Percentiles rank a stretch among this genome's conserved stretches.
phyloP scores from a whole-genome alignment of 2,797 vertebrate genomes.

The Tangara arthus region DNA sequence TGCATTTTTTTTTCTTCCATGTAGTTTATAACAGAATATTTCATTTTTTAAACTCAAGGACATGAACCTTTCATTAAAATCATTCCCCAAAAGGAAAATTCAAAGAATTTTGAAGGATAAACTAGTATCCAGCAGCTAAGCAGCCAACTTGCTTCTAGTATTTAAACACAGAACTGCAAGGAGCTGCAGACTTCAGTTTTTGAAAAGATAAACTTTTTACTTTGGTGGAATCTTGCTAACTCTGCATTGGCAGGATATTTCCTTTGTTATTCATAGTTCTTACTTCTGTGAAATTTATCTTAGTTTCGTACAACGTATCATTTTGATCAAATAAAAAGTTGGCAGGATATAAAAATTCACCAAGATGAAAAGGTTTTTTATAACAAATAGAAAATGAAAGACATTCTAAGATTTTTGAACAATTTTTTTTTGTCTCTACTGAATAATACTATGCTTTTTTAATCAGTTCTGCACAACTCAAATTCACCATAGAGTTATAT shows the following conservation, averaged over 20 bases:
- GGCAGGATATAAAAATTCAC: background rate
- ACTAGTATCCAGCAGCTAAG: background rate
- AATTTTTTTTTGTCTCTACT: background rate
- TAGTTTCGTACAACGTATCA: background rate
- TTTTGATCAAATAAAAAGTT: conserved; percentile 31
- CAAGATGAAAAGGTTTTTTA: conserved; percentile 5
- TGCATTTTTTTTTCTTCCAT: background rate
- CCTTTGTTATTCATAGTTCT: background rate
- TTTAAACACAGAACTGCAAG: background rate
- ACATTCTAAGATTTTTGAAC: background rate
- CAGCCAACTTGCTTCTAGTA: background rate
- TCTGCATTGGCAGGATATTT: background rate
- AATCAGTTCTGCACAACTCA: background rate
- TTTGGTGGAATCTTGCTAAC: background rate
- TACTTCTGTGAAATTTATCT: conserved; percentile 13
- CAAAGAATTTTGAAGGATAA: conserved; percentile 4
- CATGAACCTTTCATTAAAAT: background rate
- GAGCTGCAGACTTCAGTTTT: background rate
- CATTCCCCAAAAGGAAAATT: background rate
- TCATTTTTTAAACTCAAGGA: background rate
- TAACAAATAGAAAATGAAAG: conserved; percentile 24
- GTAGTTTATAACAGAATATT: background rate
- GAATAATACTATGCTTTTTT: conserved; percentile 11
- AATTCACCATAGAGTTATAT: background rate
- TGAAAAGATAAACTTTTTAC: background rate